Evolutionary conservation across 2,888 invertebrate genomes (phyloP).

Genomic region (Rhingia campestris): DNA sequence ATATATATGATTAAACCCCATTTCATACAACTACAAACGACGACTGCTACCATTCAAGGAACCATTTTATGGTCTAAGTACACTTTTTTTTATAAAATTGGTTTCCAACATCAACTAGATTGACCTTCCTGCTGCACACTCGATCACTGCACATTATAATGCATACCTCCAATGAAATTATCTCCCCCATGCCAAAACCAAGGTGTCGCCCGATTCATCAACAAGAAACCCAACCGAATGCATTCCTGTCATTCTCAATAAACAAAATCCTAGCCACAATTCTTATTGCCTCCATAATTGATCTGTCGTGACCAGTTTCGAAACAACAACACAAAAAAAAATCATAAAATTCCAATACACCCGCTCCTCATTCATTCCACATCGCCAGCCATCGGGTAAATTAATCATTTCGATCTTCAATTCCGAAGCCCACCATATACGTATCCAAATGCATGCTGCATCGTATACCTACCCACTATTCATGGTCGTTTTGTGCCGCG

Average conservation of each 20-base stretch:
- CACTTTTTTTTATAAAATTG: too few species aligned
- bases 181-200: slow-evolving; percentile 43
- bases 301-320: slow-evolving; percentile 71
- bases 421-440: slow-evolving; percentile 48
- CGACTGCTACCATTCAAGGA: too few species aligned
- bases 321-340: slow-evolving; percentile 20
- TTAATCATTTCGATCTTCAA: slow-evolving; percentile 69
- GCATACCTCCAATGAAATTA: background rate
- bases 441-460: background rate
- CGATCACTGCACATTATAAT: too few species aligned
- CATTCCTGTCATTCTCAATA: slow-evolving; percentile 58
- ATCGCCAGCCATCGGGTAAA: slow-evolving; percentile 27
- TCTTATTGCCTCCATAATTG: slow-evolving; percentile 62
- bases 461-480: slow-evolving; percentile 5
- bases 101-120: too few species aligned
- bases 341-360: slow-evolving; percentile 51
- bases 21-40: too few species aligned
- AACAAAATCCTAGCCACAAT: slow-evolving; percentile 30
- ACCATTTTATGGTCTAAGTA: too few species aligned
- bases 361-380: slow-evolving; percentile 54
- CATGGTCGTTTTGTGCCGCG: slow-evolving; percentile 25
- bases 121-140: too few species aligned
- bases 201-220: slow-evolving; percentile 67
- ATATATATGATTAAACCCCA: too few species aligned
- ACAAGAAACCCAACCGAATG: slow-evolving; percentile 20